phyloP scores from a whole-genome alignment of 1,140 invertebrate species.

The Galleria mellonella region DNA sequence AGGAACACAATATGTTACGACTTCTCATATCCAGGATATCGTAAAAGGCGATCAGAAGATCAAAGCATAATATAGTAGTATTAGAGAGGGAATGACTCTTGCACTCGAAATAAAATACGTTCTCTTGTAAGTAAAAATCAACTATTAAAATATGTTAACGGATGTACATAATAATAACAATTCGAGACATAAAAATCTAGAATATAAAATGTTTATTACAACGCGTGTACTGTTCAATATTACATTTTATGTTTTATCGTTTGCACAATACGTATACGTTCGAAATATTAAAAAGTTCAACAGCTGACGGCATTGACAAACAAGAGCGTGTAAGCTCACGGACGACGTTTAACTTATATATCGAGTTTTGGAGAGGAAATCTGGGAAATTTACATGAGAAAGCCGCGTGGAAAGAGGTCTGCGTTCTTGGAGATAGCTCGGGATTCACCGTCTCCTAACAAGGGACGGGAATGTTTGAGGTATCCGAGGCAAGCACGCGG shows the following conservation, averaged over 20 bases:
- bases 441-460: conserved; percentile 34
- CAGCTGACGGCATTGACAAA: conserved; percentile 10
- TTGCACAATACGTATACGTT: not conserved
- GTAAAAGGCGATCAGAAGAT: no score
- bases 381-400: conserved; percentile 59
- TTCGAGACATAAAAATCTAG: no score
- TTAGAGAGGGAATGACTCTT: no score
- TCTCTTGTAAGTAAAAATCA: no score
- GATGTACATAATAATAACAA: conserved; percentile 7
- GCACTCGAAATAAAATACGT: no score
- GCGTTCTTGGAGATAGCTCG: conserved; percentile 19
- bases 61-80: no score
- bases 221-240: not conserved
- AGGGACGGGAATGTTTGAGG: conserved; percentile 52
- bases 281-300: conserved; percentile 9
- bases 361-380: conserved; percentile 46
- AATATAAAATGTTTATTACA: no score
- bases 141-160: no score
- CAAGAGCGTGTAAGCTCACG: conserved; percentile 10
- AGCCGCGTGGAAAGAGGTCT: conserved; percentile 30
- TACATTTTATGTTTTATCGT: conserved; percentile 4
- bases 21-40: no score
- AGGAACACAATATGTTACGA: no score
- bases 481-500: conserved; percentile 44
- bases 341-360: conserved; percentile 34